These are phyloP conservation scores for Chaunax sp. DNA, from an alignment of 2,797 vertebrate genomes.

Conservation along the genomic window DNA sequence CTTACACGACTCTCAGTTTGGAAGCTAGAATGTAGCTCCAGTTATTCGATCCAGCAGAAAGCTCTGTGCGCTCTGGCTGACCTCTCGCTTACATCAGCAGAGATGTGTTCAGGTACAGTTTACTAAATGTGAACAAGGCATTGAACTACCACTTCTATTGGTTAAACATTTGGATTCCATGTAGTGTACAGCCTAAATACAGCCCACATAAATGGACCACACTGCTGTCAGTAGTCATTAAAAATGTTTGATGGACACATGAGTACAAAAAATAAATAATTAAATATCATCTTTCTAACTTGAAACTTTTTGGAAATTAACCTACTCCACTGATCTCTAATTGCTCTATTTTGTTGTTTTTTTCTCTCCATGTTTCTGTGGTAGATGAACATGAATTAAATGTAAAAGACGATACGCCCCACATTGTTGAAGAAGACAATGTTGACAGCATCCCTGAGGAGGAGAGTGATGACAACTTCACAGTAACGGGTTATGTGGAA, in stretches of 20 bases:
- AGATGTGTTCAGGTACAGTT: not conserved
- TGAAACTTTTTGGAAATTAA: not conserved
- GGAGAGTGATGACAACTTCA: slow-evolving; percentile 37
- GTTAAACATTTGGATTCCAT: not conserved
- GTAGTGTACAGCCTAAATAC: not conserved
- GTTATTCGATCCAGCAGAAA: slow-evolving; percentile 10
- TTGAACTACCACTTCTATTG: not conserved
- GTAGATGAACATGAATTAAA: slow-evolving; percentile 44
- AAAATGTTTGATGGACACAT: too few species aligned
- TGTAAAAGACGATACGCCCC: slow-evolving; percentile 7
- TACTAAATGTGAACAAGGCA: not conserved
- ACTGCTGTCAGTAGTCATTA: slow-evolving; percentile 1
- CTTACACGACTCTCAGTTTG: not conserved
- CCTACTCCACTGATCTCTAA: not conserved
- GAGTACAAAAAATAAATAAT: not conserved
- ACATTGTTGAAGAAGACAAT: slow-evolving; percentile 16
- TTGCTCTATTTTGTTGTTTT: not conserved
- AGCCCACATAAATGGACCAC: too few species aligned
- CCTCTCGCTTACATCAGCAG: not conserved
- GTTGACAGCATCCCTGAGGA: slow-evolving; percentile 15
- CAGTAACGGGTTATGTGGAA: slow-evolving; percentile 36
- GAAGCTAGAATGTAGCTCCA: not conserved
- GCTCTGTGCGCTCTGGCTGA: not conserved
- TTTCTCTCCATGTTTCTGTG: not conserved
- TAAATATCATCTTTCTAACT: not conserved